phyloP scores from a whole-genome alignment of 1,140 invertebrate species.

The Carposina sasakii region DNA sequence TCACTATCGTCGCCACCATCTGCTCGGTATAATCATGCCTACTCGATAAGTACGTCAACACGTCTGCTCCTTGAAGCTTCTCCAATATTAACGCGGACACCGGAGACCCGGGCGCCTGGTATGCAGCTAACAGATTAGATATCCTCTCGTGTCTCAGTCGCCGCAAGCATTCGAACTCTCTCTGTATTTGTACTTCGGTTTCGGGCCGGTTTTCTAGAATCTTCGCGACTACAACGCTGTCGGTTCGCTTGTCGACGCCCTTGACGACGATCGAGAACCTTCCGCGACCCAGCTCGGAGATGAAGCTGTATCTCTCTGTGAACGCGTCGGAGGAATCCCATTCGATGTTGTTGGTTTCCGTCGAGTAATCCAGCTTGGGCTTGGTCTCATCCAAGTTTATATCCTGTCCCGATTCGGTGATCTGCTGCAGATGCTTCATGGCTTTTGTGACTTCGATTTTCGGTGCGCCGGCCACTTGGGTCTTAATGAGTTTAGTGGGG shows the following conservation, averaged over 20 bases:
- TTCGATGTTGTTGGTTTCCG: slow-evolving; percentile 81
- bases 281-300: slow-evolving; percentile 88
- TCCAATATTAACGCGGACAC: slow-evolving; percentile 86
- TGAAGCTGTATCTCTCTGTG: slow-evolving; percentile 84
- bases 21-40: slow-evolving; percentile 93
- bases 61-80: slow-evolving; percentile 92
- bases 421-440: slow-evolving; percentile 87
- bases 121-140: slow-evolving; percentile 81
- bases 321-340: slow-evolving; percentile 79
- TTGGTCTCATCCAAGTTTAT: slow-evolving; percentile 78
- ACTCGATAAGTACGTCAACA: slow-evolving; percentile 89
- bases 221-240: slow-evolving; percentile 84
- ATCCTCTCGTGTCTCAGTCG: slow-evolving; percentile 90
- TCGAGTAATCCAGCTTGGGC: slow-evolving; percentile 80
- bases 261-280: slow-evolving; percentile 89
- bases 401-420: slow-evolving; percentile 85
- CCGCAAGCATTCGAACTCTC: slow-evolving; percentile 88
- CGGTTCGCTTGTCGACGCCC: slow-evolving; percentile 82
- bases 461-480: slow-evolving; percentile 76
- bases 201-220: slow-evolving; percentile 81
- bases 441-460: slow-evolving; percentile 84
- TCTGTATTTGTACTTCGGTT: slow-evolving; percentile 77
- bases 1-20: slow-evolving; percentile 87
- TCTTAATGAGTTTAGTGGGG: slow-evolving; percentile 80
- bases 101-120: slow-evolving; percentile 77